A percentile compares a stretch with the other conserved stretches of the same genome.
phyloP scores from a whole-genome alignment of 2,113 vertebrate genomes.

The Numida meleagris region DNA sequence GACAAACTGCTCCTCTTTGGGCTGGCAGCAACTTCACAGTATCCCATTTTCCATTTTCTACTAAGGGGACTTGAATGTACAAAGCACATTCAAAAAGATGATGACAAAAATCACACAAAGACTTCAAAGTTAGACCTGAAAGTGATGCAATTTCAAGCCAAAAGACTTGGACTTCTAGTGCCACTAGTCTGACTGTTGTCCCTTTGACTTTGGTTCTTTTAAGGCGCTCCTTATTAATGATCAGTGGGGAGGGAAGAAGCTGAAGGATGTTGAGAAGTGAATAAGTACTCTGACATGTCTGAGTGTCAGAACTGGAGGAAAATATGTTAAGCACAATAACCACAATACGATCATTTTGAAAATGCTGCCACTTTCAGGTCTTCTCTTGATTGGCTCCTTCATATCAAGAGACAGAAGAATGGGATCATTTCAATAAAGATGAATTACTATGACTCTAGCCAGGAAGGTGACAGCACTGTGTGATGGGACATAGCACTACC shows the following conservation, averaged over 20 bases:
- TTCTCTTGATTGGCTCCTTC: background rate
- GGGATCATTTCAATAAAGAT: background rate
- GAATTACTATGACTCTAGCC: background rate
- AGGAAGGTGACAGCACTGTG: background rate
- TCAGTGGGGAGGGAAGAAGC: fast-evolving
- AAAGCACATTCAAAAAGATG: background rate
- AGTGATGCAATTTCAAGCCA: background rate
- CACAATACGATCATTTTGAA: background rate
- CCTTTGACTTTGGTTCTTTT: background rate
- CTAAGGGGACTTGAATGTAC: background rate
- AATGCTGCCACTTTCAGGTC: background rate
- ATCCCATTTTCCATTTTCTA: background rate
- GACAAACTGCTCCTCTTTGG: background rate
- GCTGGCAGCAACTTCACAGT: background rate
- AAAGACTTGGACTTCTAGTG: background rate
- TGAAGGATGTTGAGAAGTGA: background rate
- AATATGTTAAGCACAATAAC: fast-evolving
- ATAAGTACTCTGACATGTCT: background rate
- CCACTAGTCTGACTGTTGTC: background rate
- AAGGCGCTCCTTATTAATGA: background rate
- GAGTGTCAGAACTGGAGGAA: background rate
- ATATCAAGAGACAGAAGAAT: background rate
- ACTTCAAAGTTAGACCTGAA: background rate
- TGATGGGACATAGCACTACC: background rate
- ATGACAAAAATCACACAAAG: background rate